phyloP scores from a whole-genome alignment of 2,113 vertebrate species.

The Thymallus thymallus region DNA sequence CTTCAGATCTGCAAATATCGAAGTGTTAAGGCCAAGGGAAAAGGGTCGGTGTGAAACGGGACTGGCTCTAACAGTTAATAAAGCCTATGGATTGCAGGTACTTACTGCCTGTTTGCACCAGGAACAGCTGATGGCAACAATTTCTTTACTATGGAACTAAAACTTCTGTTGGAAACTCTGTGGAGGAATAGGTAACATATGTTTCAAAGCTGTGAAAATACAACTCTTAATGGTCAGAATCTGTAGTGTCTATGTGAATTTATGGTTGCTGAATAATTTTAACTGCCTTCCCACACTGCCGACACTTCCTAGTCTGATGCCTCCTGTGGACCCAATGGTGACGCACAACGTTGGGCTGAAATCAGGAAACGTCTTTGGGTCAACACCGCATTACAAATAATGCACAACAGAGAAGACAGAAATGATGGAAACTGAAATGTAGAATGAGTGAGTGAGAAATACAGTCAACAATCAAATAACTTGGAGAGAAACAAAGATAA shows the following conservation, averaged over 20 bases:
- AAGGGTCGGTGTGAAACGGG: too few relatives aligned
- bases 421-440: too few relatives aligned
- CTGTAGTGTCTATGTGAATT: too few relatives aligned
- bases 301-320: constrained; percentile 90
- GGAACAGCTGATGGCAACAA: too few relatives aligned
- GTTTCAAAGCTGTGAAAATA: not conserved
- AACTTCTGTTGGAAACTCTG: constrained; percentile 99
- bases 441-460: not conserved
- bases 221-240: not conserved
- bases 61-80: too few relatives aligned
- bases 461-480: not conserved
- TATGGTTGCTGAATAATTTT: not conserved
- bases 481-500: not conserved
- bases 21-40: too few relatives aligned
- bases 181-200: not conserved
- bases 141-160: too few relatives aligned
- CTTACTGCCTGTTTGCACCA: too few relatives aligned
- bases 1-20: too few relatives aligned
- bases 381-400: not conserved
- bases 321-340: constrained; percentile 96
- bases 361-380: not conserved
- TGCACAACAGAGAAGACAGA: too few relatives aligned
- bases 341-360: constrained; percentile 82
- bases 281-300: constrained; percentile 89
- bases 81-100: too few relatives aligned